Evolutionary conservation across 2,113 vertebrate species (phyloP), one percentile per base, ranked within the genome.

Genomic region (Pedionomus torquatus): DNA sequence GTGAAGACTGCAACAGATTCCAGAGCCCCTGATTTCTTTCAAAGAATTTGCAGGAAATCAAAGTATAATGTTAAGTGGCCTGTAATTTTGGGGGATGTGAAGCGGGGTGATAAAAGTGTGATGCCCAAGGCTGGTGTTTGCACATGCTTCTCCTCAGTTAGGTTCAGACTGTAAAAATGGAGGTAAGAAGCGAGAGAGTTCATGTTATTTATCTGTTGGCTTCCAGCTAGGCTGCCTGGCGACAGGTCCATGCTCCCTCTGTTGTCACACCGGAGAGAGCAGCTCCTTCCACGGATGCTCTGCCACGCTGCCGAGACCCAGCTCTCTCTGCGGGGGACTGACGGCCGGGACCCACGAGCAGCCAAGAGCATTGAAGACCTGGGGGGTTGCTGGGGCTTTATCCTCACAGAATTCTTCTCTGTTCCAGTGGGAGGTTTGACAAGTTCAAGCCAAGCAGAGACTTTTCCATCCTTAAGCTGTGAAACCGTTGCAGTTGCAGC

Each of bases 271-370:
- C n/a, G 23, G 35, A 55, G 35, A 44, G 57, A 92, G 57, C 77
- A 70, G 8, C 41, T 93, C 72, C 64, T 72, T 69, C 63, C 68
- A 5, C 3, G 2, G 76, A 26, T 0, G 3, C 48, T 60, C 46
- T 68, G 63, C 41, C 23, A 26, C 0, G 5, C 46, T 69, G 31
- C 52, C 1, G 10, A 26, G 46, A n/a, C 10, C 55, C 46, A 25
- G 20, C 41, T 94, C 0, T 0, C 31, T 57, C 46, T 1, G 0
- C 1, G 17, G 57, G 60, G 75, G 5, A 18, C 5, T 24, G 39
- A 6, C 1, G 4, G 69, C 37, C 1, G 0, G 30, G 24, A 64
- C 28, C 28, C 5, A 3, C 0, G 23, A 66, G 64, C 74, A 70
- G 37, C 60, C 41, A n/a, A n/a, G n/a, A n/a, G n/a, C n/a, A n/a